These are phyloP conservation scores for Aldabrachelys gigantea DNA, from an alignment of 2,113 vertebrate species.

Conservation along the genomic window DNA sequence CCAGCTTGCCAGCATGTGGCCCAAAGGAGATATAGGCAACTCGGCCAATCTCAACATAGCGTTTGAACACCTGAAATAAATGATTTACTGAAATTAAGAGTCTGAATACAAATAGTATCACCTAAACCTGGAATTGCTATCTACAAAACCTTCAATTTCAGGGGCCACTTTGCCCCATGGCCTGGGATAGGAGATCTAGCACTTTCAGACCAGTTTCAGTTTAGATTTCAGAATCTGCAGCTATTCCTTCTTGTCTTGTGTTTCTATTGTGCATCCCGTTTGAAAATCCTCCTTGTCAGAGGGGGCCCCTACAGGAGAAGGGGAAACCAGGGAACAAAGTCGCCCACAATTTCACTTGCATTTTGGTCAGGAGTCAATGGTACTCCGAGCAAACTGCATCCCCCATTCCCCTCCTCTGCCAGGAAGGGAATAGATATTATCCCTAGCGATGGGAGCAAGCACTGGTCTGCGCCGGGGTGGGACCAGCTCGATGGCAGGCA, in stretches of 20 bases:
- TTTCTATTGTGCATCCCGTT: too few species aligned
- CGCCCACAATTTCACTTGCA: background rate
- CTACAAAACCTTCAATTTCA: background rate
- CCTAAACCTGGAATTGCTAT: background rate
- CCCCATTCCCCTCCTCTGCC: background rate
- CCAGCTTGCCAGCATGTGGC: constrained; percentile 92
- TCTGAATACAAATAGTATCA: background rate
- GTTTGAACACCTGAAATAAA: constrained; percentile 91
- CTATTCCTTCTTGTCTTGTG: background rate
- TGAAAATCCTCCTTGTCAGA: background rate
- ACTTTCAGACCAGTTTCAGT: background rate
- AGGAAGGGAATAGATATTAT: too few species aligned
- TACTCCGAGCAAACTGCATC: too few species aligned
- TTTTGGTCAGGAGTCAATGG: background rate
- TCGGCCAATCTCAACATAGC: constrained; percentile 95
- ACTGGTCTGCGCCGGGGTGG: background rate
- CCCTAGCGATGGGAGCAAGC: background rate
- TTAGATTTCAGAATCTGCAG: background rate
- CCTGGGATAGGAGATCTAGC: background rate
- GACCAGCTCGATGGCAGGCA: background rate
- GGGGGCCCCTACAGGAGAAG: too few species aligned
- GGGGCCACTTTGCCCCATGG: background rate
- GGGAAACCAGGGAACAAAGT: background rate
- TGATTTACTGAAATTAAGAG: background rate
- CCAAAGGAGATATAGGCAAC: constrained; percentile 94